phyloP scores from a whole-genome alignment of 2,113 vertebrate species.

The Sinosuthora webbiana region DNA sequence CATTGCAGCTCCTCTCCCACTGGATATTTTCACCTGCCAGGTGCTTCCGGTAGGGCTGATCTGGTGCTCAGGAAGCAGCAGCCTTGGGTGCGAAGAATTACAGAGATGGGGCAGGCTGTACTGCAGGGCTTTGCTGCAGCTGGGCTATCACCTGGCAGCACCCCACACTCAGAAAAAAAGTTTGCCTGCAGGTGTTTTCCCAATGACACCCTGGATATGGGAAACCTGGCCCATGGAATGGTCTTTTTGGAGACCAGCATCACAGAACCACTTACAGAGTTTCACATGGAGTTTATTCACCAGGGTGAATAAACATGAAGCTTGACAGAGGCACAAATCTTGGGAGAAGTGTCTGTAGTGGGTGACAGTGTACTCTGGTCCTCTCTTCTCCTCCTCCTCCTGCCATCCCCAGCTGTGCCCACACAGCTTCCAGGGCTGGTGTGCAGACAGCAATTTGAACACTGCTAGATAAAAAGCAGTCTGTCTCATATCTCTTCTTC shows the following conservation, averaged over 20 bases:
- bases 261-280: rapidly evolving
- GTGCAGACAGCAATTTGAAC: background rate
- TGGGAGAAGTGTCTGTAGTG: background rate
- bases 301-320: background rate
- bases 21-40: background rate
- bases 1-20: background rate
- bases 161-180: background rate
- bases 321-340: background rate
- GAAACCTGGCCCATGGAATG: background rate
- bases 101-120: background rate
- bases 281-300: background rate
- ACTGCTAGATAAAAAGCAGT: background rate
- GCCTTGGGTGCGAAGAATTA: background rate
- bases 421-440: background rate
- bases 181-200: background rate
- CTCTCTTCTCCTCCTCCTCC: background rate
- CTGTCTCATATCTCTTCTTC: background rate
- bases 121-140: background rate
- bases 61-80: background rate
- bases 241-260: background rate
- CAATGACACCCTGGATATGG: rapidly evolving
- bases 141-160: background rate
- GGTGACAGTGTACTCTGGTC: background rate
- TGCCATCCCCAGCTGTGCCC: background rate
- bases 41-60: background rate